These are phyloP conservation scores for Camptogramma bilineatum DNA, from an alignment of 2,888 invertebrate species.

Conservation along the genomic window DNA sequence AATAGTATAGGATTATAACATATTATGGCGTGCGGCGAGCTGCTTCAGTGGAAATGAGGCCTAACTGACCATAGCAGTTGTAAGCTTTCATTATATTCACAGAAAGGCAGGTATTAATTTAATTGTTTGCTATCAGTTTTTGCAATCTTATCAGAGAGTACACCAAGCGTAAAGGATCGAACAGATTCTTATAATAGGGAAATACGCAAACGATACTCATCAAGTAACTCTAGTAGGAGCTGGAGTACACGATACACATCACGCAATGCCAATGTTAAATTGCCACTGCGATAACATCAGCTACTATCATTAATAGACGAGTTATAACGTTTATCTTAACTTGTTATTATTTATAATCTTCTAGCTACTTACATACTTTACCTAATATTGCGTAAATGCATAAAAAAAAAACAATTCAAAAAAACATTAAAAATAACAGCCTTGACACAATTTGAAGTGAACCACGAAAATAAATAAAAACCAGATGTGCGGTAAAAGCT, in stretches of 20 bases:
- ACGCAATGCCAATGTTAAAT: background rate
- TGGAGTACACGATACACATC: background rate
- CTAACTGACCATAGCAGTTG: too few species aligned
- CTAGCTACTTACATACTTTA: background rate
- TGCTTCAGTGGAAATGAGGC: too few species aligned
- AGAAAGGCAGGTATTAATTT: slow-evolving; percentile 22
- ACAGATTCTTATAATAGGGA: slow-evolving; percentile 4
- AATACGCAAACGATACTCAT: background rate
- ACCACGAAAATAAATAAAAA: too few species aligned
- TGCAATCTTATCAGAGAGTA: slow-evolving; percentile 38
- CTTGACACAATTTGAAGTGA: too few species aligned
- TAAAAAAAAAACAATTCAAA: too few species aligned
- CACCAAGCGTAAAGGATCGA: slow-evolving; percentile 33
- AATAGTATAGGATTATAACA: too few species aligned
- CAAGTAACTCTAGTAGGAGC: background rate
- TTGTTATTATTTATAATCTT: background rate
- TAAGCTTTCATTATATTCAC: background rate
- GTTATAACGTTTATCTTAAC: background rate
- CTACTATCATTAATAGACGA: background rate
- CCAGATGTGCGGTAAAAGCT: too few species aligned
- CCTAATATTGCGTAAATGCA: too few species aligned
- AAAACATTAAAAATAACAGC: background rate
- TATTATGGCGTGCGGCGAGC: too few species aligned
- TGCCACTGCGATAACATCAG: background rate
- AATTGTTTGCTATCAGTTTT: slow-evolving; percentile 27